phyloP scores from a whole-genome alignment of 2,797 vertebrate genomes.

The Balearica regulorum region DNA sequence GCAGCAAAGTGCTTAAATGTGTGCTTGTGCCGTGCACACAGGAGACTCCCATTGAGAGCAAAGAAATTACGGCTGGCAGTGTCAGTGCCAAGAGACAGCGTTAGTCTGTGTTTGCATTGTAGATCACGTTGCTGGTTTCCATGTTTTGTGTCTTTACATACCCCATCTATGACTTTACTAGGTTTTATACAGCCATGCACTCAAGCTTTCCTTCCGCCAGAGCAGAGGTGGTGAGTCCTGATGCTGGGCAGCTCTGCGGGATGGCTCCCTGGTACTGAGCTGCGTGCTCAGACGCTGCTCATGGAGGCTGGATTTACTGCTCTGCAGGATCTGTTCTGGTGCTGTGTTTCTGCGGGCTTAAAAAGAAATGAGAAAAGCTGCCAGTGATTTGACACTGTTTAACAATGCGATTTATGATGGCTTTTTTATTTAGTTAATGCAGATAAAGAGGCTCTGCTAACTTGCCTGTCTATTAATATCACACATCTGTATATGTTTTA shows the following conservation, averaged over 20 bases:
- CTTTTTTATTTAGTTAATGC: neutral
- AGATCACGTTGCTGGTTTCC: neutral
- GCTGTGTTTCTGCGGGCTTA: neutral
- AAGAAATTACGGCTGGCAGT: neutral
- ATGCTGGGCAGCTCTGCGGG: rapidly evolving
- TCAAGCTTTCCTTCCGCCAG: neutral
- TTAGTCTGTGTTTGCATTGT: neutral
- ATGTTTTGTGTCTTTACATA: neutral
- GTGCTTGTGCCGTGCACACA: rapidly evolving
- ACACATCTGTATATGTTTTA: neutral
- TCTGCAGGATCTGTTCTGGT: neutral
- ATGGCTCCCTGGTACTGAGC: rapidly evolving
- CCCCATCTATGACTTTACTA: neutral
- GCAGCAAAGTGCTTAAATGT: neutral
- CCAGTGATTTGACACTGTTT: neutral
- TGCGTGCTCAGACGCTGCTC: neutral
- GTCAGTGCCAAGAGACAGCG: neutral
- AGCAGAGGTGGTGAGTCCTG: neutral
- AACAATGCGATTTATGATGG: neutral
- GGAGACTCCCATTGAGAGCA: neutral
- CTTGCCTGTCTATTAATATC: neutral
- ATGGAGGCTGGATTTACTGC: neutral
- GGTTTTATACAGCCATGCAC: rapidly evolving
- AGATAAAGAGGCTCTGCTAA: neutral
- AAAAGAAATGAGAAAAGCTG: neutral